Evolutionary conservation across 64 coral and sea anemone genomes (phyloP), one percentile per base, ranked within the genome.

Genomic region (Actinia equina): DNA sequence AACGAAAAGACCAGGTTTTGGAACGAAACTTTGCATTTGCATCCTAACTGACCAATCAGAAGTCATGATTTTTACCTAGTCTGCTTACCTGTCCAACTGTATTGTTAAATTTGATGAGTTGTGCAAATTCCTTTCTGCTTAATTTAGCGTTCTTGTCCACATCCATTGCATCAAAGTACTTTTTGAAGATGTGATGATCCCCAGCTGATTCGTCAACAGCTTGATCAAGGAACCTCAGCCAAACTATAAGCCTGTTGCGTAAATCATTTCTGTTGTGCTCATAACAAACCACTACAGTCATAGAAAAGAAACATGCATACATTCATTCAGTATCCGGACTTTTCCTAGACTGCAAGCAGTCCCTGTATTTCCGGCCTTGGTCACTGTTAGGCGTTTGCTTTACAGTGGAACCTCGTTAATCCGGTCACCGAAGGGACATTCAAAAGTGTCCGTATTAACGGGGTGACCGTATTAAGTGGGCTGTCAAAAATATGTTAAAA

Each of bases 221-320:
- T 59, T 56, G 71, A 76, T 59, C 82, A 49, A 74, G 30, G 12
- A 51, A 77, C 17, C 23, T 90, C 41, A 91, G 43, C 89, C 89
- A 91, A 59, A 74, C 84, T 54, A 91, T 91, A 25, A 91, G 52
- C 77, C 76, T 80, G 26, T 56, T 82, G 23, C 89, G 89, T 71
- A 91, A 52, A 41, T 87, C 76, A 67, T 91, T 59, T 45, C 89
- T 84, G 42, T 91, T 70, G 62, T 71, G 74, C 43, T 91, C 89
- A 55, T 87, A 87, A 12, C 89, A 91, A 55, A 91, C 89, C 43
- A 91, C 89, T 91, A n/a, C 37, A 57, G 55, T 56, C 53, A 57
- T 56, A 26, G 37, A 54, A 37, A 18, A 84, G 12, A 54, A 14
- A 58, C 8, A n/a, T 82, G 0, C 43, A n/a, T 82, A 2, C 43